Evolutionary conservation across 2,888 invertebrate species (phyloP).

Genomic region (Baronia brevicornis): DNA sequence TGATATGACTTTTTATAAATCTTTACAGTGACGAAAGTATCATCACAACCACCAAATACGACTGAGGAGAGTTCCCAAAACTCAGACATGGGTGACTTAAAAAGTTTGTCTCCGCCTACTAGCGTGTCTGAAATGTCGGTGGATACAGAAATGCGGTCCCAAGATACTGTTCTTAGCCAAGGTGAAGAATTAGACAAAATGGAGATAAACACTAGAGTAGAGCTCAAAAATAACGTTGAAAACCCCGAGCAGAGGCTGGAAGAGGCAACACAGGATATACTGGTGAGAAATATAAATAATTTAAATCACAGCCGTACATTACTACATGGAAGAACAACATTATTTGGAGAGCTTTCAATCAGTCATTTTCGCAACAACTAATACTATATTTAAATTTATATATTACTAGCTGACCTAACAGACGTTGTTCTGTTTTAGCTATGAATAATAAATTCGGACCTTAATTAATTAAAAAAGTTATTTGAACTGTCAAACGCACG

Average conservation of each 20-base stretch:
- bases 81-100: conserved; percentile 52
- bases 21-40: conserved; percentile 36
- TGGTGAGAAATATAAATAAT: too few species aligned
- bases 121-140: conserved; percentile 49
- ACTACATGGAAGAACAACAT: too few species aligned
- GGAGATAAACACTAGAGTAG: conserved; percentile 11
- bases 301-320: too few species aligned
- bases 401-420: too few species aligned
- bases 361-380: too few species aligned
- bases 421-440: too few species aligned
- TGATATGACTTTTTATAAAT: neutral
- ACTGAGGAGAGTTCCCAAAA: conserved; percentile 60
- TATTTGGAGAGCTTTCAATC: too few species aligned
- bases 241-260: conserved; percentile 11
- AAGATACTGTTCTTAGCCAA: conserved; percentile 12
- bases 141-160: conserved; percentile 31
- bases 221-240: conserved; percentile 13
- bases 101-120: conserved; percentile 53
- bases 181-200: conserved; percentile 13
- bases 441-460: too few species aligned
- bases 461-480: too few species aligned
- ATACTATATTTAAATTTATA: too few species aligned
- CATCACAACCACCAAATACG: conserved; percentile 39
- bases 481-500: too few species aligned
- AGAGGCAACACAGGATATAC: conserved; percentile 11